These are phyloP conservation scores for Ectropis grisescens DNA, from an alignment of 1,140 invertebrate genomes.

Conservation along the genomic window DNA sequence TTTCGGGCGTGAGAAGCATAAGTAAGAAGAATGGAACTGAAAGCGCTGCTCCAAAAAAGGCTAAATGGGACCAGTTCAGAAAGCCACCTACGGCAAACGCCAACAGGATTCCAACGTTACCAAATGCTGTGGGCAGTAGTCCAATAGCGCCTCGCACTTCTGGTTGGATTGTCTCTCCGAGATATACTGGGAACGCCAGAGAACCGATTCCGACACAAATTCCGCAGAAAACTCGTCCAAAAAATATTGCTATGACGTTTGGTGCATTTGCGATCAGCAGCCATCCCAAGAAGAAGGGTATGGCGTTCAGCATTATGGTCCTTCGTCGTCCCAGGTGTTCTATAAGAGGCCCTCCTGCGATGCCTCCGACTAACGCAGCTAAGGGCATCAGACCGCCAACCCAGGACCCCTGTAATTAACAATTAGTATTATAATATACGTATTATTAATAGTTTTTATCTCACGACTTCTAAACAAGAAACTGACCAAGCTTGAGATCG, in stretches of 20 bases:
- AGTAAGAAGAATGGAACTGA: constrained; percentile 83
- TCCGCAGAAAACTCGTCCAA: constrained; percentile 83
- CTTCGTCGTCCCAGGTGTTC: constrained; percentile 86
- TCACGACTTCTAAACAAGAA: too few relatives aligned
- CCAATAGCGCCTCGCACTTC: constrained; percentile 91
- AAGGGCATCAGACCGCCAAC: constrained; percentile 91
- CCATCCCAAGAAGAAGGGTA: constrained; percentile 89
- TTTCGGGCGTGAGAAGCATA: constrained; percentile 90
- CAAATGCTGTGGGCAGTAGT: constrained; percentile 90
- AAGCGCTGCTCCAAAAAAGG: constrained; percentile 81
- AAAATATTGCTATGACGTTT: constrained; percentile 79
- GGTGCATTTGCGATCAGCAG: constrained; percentile 81
- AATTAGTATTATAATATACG: constrained; percentile 6
- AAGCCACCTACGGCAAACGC: constrained; percentile 82
- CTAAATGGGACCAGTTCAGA: constrained; percentile 84
- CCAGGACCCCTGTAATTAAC: constrained; percentile 83
- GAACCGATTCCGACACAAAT: constrained; percentile 89
- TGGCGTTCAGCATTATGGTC: constrained; percentile 82
- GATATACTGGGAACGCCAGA: constrained; percentile 88
- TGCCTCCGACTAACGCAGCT: constrained; percentile 86
- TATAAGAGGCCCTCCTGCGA: constrained; percentile 86
- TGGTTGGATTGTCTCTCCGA: constrained; percentile 92
- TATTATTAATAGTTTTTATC: not conserved
- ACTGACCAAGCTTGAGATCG: too few relatives aligned
- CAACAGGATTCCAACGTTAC: constrained; percentile 89